Evolutionary conservation across 2,797 vertebrate species (phyloP), one percentile per base, ranked within the genome.

Genomic region (Lagothrix lagotricha): DNA sequence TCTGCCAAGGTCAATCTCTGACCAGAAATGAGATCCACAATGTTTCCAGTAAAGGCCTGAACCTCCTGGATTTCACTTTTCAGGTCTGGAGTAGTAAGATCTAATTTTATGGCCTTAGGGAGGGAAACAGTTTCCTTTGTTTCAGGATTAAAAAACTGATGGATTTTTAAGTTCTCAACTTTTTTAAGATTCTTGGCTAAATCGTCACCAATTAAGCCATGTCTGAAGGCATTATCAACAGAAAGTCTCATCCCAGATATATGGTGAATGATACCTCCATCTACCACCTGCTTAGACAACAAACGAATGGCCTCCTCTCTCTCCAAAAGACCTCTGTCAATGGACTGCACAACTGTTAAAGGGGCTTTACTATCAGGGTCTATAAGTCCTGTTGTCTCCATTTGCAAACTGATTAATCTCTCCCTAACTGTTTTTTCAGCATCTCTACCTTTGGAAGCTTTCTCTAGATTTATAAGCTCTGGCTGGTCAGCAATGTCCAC

Each of bases 221-320:
- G 99, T 58, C 98, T 98, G 90, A 99, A 92, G 0, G 99, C 99
- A 41, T 99, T 98, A 15, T 98, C 98, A 85, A 99, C 99, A 0
- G 99, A 98, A 58, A 99, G 99, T 94, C 99, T 99, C 98, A 99
- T 98, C 41, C 99, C 99, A 93, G 99, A 99, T 79, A 96, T 54
- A 72, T 99, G 99, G 77, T 99, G 99, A 97, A 99, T 98, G 97
- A 99, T 98, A 52, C 99, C 99, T 88, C 99, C 99, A 70, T 99
- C 99, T 48, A 99, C 98, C 75, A 99, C 98, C 97, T 99, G 99
- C 94, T 98, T 99, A 73, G 99, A 97, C 98, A 99, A 96, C 54
- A 99, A 98, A 61, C 98, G 98, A 89, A 99, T 98, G 8, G 99
- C 99, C 70, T 99, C 97, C 0, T 99, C 98, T 97, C 98, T 98